phyloP scores from a whole-genome alignment of 2,888 invertebrate genomes.

The Chrysotoxum bicinctum region DNA sequence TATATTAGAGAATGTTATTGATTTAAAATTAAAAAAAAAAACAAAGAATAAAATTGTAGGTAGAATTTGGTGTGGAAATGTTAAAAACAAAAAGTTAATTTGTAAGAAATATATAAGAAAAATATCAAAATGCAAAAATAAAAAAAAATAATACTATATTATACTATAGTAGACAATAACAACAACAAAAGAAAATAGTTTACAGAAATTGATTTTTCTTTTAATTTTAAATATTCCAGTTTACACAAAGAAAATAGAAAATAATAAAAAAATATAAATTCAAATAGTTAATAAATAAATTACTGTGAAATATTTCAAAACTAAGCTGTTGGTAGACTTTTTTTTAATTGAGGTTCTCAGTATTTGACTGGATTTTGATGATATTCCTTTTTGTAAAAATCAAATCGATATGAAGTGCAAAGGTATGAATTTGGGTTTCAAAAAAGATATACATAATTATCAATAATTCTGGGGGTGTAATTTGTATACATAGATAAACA shows the following conservation, averaged over 20 bases:
- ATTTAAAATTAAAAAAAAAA: slow-evolving; percentile 41
- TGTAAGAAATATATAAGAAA: slow-evolving; percentile 38
- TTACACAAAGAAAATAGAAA: slow-evolving; percentile 24
- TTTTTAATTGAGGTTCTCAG: neutral
- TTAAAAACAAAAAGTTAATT: slow-evolving; percentile 27
- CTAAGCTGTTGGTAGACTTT: neutral
- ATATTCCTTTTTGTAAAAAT: neutral
- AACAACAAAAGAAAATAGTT: slow-evolving; percentile 29
- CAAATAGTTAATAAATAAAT: slow-evolving; percentile 11
- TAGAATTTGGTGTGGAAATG: slow-evolving; percentile 57
- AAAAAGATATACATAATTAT: neutral
- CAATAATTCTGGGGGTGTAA: too few species aligned
- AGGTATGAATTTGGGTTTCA: neutral
- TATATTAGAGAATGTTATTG: slow-evolving; percentile 55
- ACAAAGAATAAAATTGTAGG: slow-evolving; percentile 32
- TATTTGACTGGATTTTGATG: neutral
- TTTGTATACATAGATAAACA: too few species aligned
- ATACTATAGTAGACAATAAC: slow-evolving; percentile 73
- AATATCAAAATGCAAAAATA: slow-evolving; percentile 33
- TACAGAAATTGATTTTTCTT: neutral
- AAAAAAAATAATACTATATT: slow-evolving; percentile 52
- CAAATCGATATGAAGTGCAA: neutral
- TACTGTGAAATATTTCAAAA: slow-evolving; percentile 18
- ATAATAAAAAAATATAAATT: neutral
- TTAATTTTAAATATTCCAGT: neutral